These are phyloP conservation scores for Trichonephila inaurata DNA, from an alignment of 1,140 invertebrate species.

Conservation along the genomic window DNA sequence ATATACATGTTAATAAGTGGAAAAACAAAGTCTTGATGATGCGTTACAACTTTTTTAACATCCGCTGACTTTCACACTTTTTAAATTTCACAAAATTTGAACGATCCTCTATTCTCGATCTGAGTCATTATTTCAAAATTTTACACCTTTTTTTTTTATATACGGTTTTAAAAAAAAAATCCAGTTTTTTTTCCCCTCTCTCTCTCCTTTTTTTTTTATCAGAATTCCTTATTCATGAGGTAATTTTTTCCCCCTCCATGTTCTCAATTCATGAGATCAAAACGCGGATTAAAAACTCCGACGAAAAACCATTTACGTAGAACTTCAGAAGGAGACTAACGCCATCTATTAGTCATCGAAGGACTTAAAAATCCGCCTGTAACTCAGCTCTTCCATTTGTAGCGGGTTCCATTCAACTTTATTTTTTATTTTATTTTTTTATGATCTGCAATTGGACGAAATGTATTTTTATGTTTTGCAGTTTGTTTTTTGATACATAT, in stretches of 20 bases:
- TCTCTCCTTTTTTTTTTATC: not conserved
- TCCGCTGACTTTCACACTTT: not conserved
- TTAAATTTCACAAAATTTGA: slow-evolving; percentile 2
- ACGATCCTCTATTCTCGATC: not conserved
- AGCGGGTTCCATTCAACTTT: not conserved
- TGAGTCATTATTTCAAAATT: slow-evolving; percentile 23
- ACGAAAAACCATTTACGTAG: not conserved
- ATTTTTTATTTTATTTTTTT: not conserved
- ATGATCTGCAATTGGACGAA: too few relatives aligned
- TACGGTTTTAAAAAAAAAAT: not conserved
- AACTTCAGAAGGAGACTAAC: slow-evolving; percentile 18
- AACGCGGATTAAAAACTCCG: slow-evolving; percentile 48
- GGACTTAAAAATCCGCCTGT: slow-evolving; percentile 7
- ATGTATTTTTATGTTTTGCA: too few relatives aligned
- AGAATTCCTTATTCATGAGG: slow-evolving; percentile 67
- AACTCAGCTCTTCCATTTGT: not conserved
- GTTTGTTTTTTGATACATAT: too few relatives aligned
- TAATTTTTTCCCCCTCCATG: slow-evolving; percentile 37
- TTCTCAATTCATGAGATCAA: slow-evolving; percentile 44
- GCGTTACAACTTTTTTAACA: not conserved
- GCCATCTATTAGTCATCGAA: slow-evolving; percentile 34
- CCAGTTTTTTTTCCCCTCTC: not conserved
- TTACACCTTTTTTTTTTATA: not conserved
- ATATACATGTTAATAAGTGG: not conserved
- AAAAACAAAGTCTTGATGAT: not conserved